Percentiles rank a stretch among this genome's conserved stretches.
Evolutionary conservation across 64 coral and sea anemone genomes (phyloP).

Genomic region (Exaiptasia diaphana): DNA sequence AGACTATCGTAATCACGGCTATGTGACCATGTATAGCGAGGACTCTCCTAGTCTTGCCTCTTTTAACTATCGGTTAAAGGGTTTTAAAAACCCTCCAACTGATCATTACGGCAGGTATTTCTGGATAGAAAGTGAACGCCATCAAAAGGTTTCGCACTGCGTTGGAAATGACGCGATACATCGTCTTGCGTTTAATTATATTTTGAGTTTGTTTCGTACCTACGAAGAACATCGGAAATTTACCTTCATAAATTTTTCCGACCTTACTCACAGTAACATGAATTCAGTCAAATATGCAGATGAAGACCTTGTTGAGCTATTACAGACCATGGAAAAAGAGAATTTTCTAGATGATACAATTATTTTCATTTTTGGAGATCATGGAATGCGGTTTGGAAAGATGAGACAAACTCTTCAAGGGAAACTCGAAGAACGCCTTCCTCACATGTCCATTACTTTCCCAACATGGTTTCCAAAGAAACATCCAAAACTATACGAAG

Average conservation of each 20-base stretch:
- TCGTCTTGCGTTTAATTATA: slow-evolving; percentile 44
- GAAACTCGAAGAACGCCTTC: slow-evolving; percentile 69
- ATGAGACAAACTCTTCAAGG: slow-evolving; percentile 59
- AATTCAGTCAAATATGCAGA: slow-evolving; percentile 59
- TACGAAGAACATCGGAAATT: slow-evolving; percentile 63
- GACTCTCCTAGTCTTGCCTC: slow-evolving; percentile 32
- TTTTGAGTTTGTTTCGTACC: slow-evolving; percentile 54
- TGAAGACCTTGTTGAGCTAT: slow-evolving; percentile 44
- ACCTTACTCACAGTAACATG: slow-evolving; percentile 39
- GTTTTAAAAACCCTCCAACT: slow-evolving; percentile 63
- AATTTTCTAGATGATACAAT: slow-evolving; percentile 48
- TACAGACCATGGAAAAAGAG: slow-evolving; percentile 43
- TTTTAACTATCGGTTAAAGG: slow-evolving; percentile 69
- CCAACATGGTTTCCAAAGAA: slow-evolving; percentile 46
- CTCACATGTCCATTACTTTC: slow-evolving; percentile 54
- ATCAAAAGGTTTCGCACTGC: slow-evolving; percentile 14
- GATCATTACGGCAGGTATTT: slow-evolving; percentile 74
- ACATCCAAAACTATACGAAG: slow-evolving; percentile 21
- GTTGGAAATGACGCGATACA: slow-evolving; percentile 40
- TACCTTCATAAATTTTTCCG: slow-evolving; percentile 36
- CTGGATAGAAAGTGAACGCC: slow-evolving; percentile 50
- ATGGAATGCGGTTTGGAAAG: slow-evolving; percentile 25
- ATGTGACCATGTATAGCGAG: slow-evolving; percentile 66
- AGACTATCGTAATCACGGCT: slow-evolving; percentile 65
- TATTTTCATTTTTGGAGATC: slow-evolving; percentile 55